These are phyloP conservation scores for Daphoenositta chrysoptera DNA, from an alignment of 2,113 vertebrate genomes.

Conservation along the genomic window DNA sequence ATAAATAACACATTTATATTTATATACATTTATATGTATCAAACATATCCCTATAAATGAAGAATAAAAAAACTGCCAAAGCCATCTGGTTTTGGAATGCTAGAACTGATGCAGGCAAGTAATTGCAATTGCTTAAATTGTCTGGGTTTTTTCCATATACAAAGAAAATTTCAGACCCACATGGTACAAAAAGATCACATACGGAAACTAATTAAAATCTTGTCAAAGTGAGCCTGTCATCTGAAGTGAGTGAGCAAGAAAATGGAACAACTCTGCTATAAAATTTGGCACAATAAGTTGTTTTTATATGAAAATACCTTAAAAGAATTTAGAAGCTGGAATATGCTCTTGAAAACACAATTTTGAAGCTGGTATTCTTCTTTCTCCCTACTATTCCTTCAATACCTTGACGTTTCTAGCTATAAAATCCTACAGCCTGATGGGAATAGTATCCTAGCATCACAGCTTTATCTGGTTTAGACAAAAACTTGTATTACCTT, in stretches of 20 bases:
- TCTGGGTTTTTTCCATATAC: background rate
- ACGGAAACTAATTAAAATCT: constrained; percentile 72
- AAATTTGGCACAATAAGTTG: constrained; percentile 29
- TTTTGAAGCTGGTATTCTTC: background rate
- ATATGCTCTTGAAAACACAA: background rate
- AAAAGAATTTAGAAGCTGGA: background rate
- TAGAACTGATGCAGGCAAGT: constrained; percentile 51
- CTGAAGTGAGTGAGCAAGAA: constrained; percentile 41
- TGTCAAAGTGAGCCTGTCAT: constrained; percentile 61
- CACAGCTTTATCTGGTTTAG: background rate
- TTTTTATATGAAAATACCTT: constrained; percentile 47
- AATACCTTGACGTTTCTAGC: background rate
- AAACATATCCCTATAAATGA: background rate
- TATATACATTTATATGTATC: background rate
- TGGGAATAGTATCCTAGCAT: background rate
- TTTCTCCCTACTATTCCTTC: background rate
- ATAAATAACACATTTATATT: background rate
- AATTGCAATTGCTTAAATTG: constrained; percentile 48
- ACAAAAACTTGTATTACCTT: background rate
- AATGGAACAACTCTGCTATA: constrained; percentile 20
- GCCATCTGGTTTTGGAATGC: constrained; percentile 46
- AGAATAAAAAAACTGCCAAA: constrained; percentile 17
- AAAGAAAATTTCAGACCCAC: constrained; percentile 55
- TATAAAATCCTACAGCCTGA: background rate
- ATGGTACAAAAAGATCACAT: constrained; percentile 63